Evolutionary conservation across 2,113 vertebrate genomes (phyloP), one percentile per base, ranked within the genome.

Genomic region (Nibea coibor): DNA sequence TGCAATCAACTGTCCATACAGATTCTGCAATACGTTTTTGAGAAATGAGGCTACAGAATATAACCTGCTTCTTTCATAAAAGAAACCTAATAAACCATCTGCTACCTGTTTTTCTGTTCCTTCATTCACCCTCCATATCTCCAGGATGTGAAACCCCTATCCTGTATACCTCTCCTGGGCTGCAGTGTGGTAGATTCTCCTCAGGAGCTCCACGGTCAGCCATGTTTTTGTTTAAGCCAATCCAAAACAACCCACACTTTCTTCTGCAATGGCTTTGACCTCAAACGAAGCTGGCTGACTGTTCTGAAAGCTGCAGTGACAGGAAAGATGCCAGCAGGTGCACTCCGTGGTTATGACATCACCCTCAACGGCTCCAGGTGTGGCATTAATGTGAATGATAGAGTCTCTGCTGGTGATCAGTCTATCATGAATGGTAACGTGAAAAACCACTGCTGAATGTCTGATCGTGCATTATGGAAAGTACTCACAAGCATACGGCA

Each of bases 281-380:
- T 97, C 42, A 97, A 97, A 74, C 95, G 94, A 80, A 96, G 95
- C 85, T 99, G 98, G 97, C 80, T 98, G 12, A 61, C 75, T 0
- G 77, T 42, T 28, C 87, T 93, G 4, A 82, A 69, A 59, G 70
- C 15, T 0, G 83, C 87, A 0, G 73, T 28, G 47, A 56, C 14
- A 0, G 76, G 68, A 17, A 19, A 15, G 54, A 6, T 42, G 24
- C 8, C 61, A 35, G 61, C 43, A 0, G 28, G 9, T 56, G 12
- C 31, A 2, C 39, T 20, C 7, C 0, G 39, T 3, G 24, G 6
- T 19, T 45, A 35, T 1, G 50, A 63, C 28, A 5, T 20, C 39
- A 3, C 16, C 69, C 45, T 22, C 50, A 51, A 3, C 42, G 64
- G 28, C 26, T 57, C 66, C 20, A 24, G 68, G 59, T 68, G 72